These are phyloP conservation scores for Solenopsis fugax DNA, from an alignment of 1,140 invertebrate species.

Conservation along the genomic window DNA sequence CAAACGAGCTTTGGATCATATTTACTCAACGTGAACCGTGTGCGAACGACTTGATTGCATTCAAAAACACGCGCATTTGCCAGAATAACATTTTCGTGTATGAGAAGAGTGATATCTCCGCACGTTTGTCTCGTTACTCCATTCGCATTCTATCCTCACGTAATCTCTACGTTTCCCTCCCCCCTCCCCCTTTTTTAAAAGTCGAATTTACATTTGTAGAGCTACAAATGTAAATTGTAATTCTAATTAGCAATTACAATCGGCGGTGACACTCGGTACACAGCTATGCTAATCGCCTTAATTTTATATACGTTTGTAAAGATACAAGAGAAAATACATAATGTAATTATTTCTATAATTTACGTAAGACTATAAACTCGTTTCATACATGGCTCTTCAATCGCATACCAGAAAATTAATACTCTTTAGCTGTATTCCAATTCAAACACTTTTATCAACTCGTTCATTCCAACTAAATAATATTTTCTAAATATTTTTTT, in stretches of 20 bases:
- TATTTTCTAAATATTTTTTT: neutral
- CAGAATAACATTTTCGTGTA: slow-evolving; percentile 43
- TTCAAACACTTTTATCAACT: neutral
- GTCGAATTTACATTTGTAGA: slow-evolving; percentile 39
- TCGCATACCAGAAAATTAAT: slow-evolving; percentile 5
- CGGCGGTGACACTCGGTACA: neutral
- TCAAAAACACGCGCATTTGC: slow-evolving; percentile 57
- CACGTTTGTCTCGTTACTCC: slow-evolving; percentile 37
- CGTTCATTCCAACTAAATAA: neutral
- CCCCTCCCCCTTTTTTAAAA: neutral
- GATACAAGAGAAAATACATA: neutral
- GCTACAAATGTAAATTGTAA: slow-evolving; percentile 49
- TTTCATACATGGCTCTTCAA: slow-evolving; percentile 3
- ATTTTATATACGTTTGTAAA: slow-evolving; percentile 20
- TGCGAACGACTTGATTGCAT: slow-evolving; percentile 56
- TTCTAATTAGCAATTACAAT: slow-evolving; percentile 64
- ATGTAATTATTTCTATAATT: slow-evolving; percentile 38
- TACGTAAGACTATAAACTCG: neutral
- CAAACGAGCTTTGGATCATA: slow-evolving; percentile 53
- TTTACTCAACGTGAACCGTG: slow-evolving; percentile 55
- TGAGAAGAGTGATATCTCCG: slow-evolving; percentile 40
- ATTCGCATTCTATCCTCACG: slow-evolving; percentile 1
- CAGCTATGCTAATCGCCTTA: slow-evolving; percentile 36
- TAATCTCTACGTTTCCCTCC: neutral
- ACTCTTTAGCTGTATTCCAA: neutral